Conservation (phyloP, 2,113 vertebrate species). For the Macrotus californicus region DNA sequence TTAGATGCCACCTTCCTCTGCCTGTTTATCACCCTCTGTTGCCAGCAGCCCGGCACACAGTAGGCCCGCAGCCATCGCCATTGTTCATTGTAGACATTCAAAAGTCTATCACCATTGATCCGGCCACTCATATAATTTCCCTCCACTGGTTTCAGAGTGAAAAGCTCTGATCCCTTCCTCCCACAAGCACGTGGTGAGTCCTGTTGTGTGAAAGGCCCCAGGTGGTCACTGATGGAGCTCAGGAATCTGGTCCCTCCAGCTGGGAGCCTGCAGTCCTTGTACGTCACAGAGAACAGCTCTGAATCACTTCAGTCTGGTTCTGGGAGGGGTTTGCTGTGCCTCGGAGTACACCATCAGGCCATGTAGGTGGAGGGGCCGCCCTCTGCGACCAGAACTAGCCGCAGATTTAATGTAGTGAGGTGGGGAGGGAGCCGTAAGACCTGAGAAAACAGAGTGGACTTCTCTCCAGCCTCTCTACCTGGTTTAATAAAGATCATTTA, state of each 20-base stretch:
- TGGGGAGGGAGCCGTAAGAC: not conserved
- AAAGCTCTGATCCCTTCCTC: no score
- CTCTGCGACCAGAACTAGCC: not conserved
- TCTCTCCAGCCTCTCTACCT: not conserved
- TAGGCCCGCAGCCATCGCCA: rapidly evolving
- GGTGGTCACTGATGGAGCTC: not conserved
- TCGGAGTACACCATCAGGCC: not conserved
- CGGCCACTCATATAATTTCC: not conserved
- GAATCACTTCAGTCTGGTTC: not conserved
- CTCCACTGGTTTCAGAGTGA: not conserved
- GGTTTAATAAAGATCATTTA: not conserved
- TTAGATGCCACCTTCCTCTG: not conserved
- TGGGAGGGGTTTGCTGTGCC: not conserved
- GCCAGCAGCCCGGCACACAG: rapidly evolving
- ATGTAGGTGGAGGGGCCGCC: not conserved
- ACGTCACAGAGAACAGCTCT: not conserved
- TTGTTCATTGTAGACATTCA: not conserved
- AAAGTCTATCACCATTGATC: not conserved
- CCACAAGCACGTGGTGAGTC: not conserved
- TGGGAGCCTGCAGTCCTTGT: rapidly evolving
- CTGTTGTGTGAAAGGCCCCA: no score
- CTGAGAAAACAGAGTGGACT: not conserved
- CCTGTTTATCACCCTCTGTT: not conserved
- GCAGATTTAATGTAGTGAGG: not conserved
- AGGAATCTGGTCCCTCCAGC: not conserved